phyloP scores from a whole-genome alignment of 2,888 invertebrate species.

The Phragmatobia fuliginosa region DNA sequence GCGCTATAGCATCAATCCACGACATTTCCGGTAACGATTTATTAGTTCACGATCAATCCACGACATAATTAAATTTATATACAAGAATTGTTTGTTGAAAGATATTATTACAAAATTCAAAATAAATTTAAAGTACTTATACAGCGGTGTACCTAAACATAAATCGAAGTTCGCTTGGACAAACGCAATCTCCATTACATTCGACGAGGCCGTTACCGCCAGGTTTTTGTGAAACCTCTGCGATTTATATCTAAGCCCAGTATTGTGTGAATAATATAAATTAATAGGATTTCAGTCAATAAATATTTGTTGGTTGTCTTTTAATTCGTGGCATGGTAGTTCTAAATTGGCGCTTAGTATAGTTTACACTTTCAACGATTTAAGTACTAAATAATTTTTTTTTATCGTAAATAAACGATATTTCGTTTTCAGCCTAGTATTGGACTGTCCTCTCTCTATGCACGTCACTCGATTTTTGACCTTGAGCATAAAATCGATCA shows the following conservation, averaged over 20 bases:
- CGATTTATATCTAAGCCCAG: slow-evolving; percentile 17
- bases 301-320: not conserved
- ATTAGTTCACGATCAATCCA: too few relatives aligned
- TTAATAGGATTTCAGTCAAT: slow-evolving; percentile 9
- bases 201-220: slow-evolving; percentile 21
- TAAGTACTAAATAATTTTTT: not conserved
- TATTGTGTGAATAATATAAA: slow-evolving; percentile 15
- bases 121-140: slow-evolving; percentile 11
- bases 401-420: not conserved
- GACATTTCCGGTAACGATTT: too few relatives aligned
- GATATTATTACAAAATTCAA: too few relatives aligned
- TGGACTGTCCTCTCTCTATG: too few relatives aligned
- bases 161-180: slow-evolving; percentile 36
- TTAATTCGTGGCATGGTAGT: not conserved
- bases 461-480: too few relatives aligned
- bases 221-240: slow-evolving; percentile 30
- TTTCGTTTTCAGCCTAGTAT: too few relatives aligned
- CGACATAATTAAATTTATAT: too few relatives aligned
- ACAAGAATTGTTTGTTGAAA: too few relatives aligned
- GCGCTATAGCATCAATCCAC: too few relatives aligned
- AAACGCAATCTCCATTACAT: slow-evolving; percentile 28
- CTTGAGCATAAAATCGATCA: too few relatives aligned
- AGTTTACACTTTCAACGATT: not conserved
- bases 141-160: slow-evolving; percentile 41
- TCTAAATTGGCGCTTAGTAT: not conserved